Percentiles rank a stretch among this genome's conserved stretches.
These are phyloP conservation scores for Pogonocichla stellata DNA, from an alignment of 2,113 vertebrate species.

Conservation along the genomic window DNA sequence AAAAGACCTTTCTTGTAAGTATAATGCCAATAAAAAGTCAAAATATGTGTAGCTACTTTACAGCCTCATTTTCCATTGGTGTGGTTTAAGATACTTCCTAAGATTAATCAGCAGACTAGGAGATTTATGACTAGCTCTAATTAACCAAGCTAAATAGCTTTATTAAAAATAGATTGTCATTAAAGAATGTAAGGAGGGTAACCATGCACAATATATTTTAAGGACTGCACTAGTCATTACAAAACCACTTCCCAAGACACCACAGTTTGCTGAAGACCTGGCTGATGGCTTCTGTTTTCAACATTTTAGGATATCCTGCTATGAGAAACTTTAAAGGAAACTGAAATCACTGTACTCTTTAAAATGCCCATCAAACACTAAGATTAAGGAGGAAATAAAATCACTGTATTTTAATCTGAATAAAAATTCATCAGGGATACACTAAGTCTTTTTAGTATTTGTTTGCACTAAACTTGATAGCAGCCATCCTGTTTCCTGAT, in stretches of 20 bases:
- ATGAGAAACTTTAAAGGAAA: not conserved
- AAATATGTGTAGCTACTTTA: not conserved
- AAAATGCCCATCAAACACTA: not conserved
- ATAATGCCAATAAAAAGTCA: not conserved
- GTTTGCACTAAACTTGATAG: not conserved
- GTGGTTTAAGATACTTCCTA: not conserved
- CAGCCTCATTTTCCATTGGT: not conserved
- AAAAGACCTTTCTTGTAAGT: not conserved
- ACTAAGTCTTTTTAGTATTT: not conserved
- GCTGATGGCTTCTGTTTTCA: not conserved
- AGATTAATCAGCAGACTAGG: not conserved
- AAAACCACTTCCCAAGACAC: not conserved
- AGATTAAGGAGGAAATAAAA: not conserved
- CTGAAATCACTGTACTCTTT: not conserved
- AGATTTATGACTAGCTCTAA: slow-evolving; percentile 39
- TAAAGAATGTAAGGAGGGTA: slow-evolving; percentile 6
- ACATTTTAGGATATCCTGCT: not conserved
- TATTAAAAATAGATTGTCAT: slow-evolving; percentile 59
- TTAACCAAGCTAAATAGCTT: slow-evolving; percentile 41
- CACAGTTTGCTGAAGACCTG: not conserved
- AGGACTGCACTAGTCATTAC: not conserved
- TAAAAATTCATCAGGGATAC: not conserved
- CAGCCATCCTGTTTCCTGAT: not conserved
- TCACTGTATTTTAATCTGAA: not conserved
- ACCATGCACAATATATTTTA: not conserved